Evolutionary conservation across 2,888 invertebrate species (phyloP).

Genomic region (Dastarcus helophoroides): DNA sequence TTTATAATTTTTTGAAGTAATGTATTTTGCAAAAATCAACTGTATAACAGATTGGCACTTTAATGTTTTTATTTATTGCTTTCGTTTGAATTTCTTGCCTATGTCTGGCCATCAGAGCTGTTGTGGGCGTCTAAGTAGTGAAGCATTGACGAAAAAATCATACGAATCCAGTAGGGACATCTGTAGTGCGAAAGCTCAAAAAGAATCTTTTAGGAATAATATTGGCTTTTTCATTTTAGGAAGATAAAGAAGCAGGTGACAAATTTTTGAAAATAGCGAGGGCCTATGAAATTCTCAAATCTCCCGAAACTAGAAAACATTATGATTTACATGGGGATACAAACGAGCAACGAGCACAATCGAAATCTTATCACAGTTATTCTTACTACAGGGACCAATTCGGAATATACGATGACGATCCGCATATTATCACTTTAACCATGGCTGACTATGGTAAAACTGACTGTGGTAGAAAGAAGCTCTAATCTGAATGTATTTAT

Average conservation of each 20-base stretch:
- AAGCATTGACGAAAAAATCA: too few species aligned
- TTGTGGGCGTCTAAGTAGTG: too few species aligned
- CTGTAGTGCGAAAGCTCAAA: too few species aligned
- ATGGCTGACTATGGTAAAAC: constrained; percentile 58
- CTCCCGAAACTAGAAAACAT: constrained; percentile 62
- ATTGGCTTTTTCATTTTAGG: constrained; percentile 39
- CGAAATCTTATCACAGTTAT: constrained; percentile 65
- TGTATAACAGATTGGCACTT: too few species aligned
- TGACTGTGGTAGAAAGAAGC: constrained; percentile 24
- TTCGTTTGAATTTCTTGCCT: too few species aligned
- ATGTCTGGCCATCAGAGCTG: too few species aligned
- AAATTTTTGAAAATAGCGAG: constrained; percentile 68
- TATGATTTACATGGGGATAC: constrained; percentile 73
- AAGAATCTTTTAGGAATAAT: background rate
- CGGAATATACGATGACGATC: constrained; percentile 80
- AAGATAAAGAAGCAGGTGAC: constrained; percentile 59
- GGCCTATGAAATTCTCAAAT: constrained; percentile 80
- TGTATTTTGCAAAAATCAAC: too few species aligned
- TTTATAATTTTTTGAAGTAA: too few species aligned
- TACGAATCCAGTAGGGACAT: too few species aligned
- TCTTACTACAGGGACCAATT: constrained; percentile 68
- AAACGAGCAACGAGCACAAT: constrained; percentile 42
- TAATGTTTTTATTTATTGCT: too few species aligned
- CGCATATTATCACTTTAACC: constrained; percentile 65
- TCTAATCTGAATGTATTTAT: background rate